phyloP scores from a whole-genome alignment of 2,113 vertebrate species.

The Sardina pilchardus region DNA sequence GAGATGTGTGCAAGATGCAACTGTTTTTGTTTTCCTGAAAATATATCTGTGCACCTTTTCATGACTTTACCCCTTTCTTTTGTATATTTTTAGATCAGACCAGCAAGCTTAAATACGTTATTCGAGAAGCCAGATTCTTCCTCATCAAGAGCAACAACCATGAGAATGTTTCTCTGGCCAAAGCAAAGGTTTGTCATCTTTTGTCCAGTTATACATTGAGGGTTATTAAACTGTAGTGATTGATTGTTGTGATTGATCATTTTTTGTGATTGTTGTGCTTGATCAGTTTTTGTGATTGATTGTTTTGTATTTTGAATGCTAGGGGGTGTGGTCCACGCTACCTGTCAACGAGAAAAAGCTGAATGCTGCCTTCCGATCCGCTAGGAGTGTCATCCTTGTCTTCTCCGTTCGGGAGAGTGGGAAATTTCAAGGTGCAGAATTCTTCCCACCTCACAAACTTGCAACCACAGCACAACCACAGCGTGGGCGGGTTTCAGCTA shows the following conservation, averaged over 20 bases:
- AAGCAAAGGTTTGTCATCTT: slow-evolving; percentile 86
- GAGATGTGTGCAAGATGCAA: not conserved
- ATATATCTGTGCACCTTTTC: not conserved
- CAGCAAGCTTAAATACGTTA: slow-evolving; percentile 91
- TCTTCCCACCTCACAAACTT: not conserved
- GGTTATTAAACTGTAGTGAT: not conserved
- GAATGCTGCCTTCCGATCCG: slow-evolving; percentile 89
- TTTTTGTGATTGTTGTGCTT: not conserved
- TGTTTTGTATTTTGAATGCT: not conserved
- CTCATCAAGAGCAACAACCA: slow-evolving; percentile 99
- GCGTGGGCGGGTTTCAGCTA: not conserved
- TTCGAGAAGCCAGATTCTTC: slow-evolving; percentile 93
- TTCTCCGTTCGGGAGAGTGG: slow-evolving; percentile 98
- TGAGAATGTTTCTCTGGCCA: slow-evolving; percentile 95
- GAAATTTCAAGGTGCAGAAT: slow-evolving; percentile 92
- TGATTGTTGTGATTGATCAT: no score
- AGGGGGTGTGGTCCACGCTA: slow-evolving; percentile 99
- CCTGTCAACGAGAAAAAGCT: slow-evolving; percentile 98
- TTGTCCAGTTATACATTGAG: not conserved
- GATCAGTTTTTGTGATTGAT: not conserved
- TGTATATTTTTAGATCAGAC: slow-evolving; percentile 80
- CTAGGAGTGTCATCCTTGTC: slow-evolving; percentile 90
- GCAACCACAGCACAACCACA: not conserved
- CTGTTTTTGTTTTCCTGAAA: not conserved
- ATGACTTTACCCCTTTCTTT: not conserved